Percentiles rank a stretch among this genome's conserved stretches.
These are phyloP conservation scores for Agriotes lineatus DNA, from an alignment of 2,888 invertebrate genomes.

Conservation along the genomic window DNA sequence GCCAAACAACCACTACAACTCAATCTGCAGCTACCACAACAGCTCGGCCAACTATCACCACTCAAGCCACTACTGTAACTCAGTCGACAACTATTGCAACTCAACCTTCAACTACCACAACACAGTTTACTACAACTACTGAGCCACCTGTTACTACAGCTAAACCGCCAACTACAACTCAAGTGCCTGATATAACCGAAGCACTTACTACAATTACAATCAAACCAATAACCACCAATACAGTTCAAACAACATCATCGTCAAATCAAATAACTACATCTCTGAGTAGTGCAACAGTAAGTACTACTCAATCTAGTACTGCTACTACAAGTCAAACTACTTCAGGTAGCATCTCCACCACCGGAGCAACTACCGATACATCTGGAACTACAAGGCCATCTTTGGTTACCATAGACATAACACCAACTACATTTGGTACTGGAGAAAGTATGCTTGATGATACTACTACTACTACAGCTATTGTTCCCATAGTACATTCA, in stretches of 20 bases:
- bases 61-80: no score
- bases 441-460: not conserved
- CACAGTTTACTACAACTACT: not conserved
- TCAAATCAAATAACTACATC: no score
- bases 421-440: conserved; percentile 6
- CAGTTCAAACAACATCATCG: no score
- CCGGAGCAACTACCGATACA: not conserved
- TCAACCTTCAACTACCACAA: not conserved
- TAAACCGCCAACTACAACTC: conserved; percentile 10
- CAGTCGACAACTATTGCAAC: not conserved
- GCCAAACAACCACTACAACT: not conserved
- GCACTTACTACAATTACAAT: conserved; percentile 36
- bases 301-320: no score
- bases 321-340: not conserved
- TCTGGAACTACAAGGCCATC: conserved; percentile 5
- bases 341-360: not conserved
- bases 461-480: not conserved
- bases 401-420: not conserved
- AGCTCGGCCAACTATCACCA: not conserved
- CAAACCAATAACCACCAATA: conserved; percentile 1
- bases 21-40: conserved; percentile 17
- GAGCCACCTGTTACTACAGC: not conserved
- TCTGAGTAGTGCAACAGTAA: no score
- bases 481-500: not conserved
- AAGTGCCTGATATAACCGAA: conserved; percentile 28